Percentiles rank a stretch among this genome's conserved stretches.
Conservation (phyloP, 2,113 vertebrate species). For the Erythrocercus mccallii region DNA sequence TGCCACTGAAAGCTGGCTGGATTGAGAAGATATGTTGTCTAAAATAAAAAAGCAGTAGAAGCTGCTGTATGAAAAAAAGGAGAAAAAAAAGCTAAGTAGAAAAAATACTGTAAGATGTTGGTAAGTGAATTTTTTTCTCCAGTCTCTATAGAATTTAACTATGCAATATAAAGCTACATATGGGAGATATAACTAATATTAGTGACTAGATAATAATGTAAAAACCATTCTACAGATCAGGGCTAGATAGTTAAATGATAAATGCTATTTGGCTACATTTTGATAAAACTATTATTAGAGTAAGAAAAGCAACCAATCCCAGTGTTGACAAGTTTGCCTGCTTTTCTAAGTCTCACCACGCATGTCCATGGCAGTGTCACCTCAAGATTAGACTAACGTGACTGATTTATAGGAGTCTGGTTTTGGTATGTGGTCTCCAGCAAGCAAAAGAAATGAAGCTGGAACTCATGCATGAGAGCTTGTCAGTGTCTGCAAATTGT, state of each 20-base stretch:
- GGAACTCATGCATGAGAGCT: conserved; percentile 48
- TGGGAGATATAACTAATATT: neutral
- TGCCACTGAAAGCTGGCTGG: neutral
- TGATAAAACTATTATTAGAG: neutral
- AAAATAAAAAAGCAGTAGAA: conserved; percentile 24
- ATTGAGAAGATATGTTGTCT: neutral
- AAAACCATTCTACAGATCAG: neutral
- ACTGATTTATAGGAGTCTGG: conserved; percentile 19
- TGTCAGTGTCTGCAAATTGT: conserved; percentile 54
- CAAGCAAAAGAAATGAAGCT: conserved; percentile 48
- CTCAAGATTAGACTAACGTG: neutral
- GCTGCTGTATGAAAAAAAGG: neutral
- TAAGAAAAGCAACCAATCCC: neutral
- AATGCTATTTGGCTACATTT: neutral
- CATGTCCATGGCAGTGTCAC: neutral
- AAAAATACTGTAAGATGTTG: neutral
- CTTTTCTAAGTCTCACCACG: neutral
- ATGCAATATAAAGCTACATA: neutral
- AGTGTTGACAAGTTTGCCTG: neutral
- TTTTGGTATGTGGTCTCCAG: conserved; percentile 26
- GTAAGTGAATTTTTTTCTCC: neutral
- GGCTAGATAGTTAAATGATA: neutral
- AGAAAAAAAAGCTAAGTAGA: neutral
- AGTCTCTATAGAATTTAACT: neutral
- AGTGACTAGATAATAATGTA: neutral